Conservation (phyloP, 1,140 invertebrate genomes). For the Centruroides sculpturatus region DNA sequence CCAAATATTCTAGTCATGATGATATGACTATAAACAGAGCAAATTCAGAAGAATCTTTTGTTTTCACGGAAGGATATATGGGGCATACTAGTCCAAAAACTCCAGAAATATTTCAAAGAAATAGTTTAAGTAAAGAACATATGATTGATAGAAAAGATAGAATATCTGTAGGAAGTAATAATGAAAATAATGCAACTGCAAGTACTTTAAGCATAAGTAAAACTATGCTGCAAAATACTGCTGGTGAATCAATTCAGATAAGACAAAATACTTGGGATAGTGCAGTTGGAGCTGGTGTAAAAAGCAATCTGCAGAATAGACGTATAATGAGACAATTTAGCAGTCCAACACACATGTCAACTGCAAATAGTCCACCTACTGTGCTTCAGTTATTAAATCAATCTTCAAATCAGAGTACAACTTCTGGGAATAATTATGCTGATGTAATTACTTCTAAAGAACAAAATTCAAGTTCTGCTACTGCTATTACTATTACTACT, state of each 20-base stretch:
- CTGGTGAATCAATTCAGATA: background rate
- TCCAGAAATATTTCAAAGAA: constrained; percentile 1
- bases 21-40: constrained; percentile 2
- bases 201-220: too few species aligned
- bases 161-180: too few species aligned
- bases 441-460: too few species aligned
- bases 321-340: constrained; percentile 14
- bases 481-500: too few species aligned
- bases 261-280: background rate
- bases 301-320: constrained; percentile 3
- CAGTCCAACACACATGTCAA: constrained; percentile 14
- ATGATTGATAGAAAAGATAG: too few species aligned
- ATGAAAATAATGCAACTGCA: too few species aligned
- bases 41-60: constrained; percentile 15
- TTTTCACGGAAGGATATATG: constrained; percentile 4
- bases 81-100: constrained; percentile 1
- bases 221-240: too few species aligned
- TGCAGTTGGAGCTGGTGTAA: background rate
- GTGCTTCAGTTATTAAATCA: background rate
- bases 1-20: background rate
- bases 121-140: too few species aligned
- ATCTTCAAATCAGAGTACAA: too few species aligned
- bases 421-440: too few species aligned
- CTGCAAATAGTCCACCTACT: constrained; percentile 11
- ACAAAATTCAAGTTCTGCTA: too few species aligned